Conservation (phyloP, 2,888 invertebrate species). For the Apomyelois bistriatella region DNA sequence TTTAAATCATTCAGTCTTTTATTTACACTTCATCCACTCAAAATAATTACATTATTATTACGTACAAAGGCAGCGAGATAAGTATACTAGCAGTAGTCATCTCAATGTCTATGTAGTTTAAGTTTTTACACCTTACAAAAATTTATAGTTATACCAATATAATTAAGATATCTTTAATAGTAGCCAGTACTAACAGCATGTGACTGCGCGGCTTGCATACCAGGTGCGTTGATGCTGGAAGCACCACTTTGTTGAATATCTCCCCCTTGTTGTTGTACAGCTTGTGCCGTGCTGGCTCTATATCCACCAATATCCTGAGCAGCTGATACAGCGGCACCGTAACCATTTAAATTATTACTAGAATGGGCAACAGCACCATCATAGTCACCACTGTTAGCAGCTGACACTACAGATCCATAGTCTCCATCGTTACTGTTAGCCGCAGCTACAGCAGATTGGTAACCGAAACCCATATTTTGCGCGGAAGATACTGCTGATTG, state of each 20-base stretch:
- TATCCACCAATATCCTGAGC: constrained; percentile 45
- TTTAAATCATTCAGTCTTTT: constrained; percentile 33
- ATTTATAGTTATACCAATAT: constrained; percentile 1
- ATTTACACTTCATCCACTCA: constrained; percentile 29
- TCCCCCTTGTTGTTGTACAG: constrained; percentile 44
- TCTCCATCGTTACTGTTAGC: constrained; percentile 31
- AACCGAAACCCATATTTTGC: constrained; percentile 34
- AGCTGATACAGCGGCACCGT: constrained; percentile 47
- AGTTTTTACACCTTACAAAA: neutral
- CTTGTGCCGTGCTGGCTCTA: constrained; percentile 51
- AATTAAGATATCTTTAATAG: constrained; percentile 33
- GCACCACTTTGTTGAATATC: constrained; percentile 50
- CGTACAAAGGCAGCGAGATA: constrained; percentile 52
- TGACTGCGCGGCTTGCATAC: constrained; percentile 54
- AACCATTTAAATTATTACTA: constrained; percentile 33
- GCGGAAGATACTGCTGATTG: constrained; percentile 38
- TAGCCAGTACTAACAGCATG: constrained; percentile 55
- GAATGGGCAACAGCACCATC: constrained; percentile 43
- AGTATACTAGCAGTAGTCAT: constrained; percentile 51
- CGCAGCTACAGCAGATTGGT: constrained; percentile 32
- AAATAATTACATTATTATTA: constrained; percentile 10
- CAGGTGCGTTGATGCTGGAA: constrained; percentile 52
- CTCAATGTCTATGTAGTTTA: constrained; percentile 42
- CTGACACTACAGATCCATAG: constrained; percentile 44
- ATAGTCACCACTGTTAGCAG: constrained; percentile 38